phyloP scores from a whole-genome alignment of 2,797 vertebrate genomes.

The Catamblyrhynchus diadema region DNA sequence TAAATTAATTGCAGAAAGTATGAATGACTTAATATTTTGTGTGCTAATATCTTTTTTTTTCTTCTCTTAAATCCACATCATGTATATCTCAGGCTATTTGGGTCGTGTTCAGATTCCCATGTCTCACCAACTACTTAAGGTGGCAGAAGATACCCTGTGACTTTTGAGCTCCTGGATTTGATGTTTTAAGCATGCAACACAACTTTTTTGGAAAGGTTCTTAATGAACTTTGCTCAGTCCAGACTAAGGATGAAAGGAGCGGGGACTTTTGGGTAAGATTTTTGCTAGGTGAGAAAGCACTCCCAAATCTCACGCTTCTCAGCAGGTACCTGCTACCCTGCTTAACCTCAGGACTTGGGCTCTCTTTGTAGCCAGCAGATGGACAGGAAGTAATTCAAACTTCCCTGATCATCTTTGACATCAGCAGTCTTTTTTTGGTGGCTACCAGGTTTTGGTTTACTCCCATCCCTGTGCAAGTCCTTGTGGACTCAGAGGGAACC shows the following conservation, averaged over 20 bases:
- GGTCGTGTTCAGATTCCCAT: constrained; percentile 41
- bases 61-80: constrained; percentile 44
- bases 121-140: constrained; percentile 15
- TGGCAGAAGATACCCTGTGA: not conserved
- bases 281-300: not conserved
- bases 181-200: not conserved
- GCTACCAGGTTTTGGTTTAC: not conserved
- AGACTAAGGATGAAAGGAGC: not conserved
- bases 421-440: not conserved
- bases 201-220: not conserved
- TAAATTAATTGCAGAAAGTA: constrained; percentile 78
- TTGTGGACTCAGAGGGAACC: not conserved
- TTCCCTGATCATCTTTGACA: not conserved
- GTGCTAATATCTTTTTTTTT: constrained; percentile 59
- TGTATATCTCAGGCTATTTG: constrained; percentile 63
- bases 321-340: not conserved
- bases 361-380: not conserved
- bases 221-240: not conserved
- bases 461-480: not conserved
- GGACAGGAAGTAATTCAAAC: not conserved
- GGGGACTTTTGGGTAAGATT: not conserved
- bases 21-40: constrained; percentile 80
- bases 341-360: not conserved
- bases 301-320: not conserved
- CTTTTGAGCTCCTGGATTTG: not conserved